phyloP scores from a whole-genome alignment of 2,113 vertebrate species.

The Alaudala cheleensis region DNA sequence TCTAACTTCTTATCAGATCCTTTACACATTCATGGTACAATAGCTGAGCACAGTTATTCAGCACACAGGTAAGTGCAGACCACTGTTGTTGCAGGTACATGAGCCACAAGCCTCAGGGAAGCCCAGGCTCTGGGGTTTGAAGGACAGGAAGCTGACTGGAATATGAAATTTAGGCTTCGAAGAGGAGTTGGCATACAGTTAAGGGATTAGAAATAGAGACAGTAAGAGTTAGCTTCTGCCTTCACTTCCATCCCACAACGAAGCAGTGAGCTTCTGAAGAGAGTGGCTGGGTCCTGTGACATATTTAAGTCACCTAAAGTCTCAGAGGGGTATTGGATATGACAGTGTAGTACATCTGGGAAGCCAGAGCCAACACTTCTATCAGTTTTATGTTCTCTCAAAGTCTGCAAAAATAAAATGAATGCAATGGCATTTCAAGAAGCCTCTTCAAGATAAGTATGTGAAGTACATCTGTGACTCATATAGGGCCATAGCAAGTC shows the following conservation, averaged over 20 bases:
- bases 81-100: background rate
- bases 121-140: background rate
- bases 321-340: background rate
- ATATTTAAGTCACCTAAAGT: background rate
- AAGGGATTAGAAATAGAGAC: background rate
- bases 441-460: background rate
- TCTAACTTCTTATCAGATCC: background rate
- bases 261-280: background rate
- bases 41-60: background rate
- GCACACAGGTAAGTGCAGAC: background rate
- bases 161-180: background rate
- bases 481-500: background rate
- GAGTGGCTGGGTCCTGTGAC: background rate
- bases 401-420: background rate
- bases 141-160: background rate
- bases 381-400: background rate
- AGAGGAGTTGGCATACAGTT: background rate
- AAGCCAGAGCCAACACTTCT: background rate
- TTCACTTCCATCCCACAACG: background rate
- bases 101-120: background rate
- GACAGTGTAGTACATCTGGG: conserved; percentile 7
- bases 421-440: background rate
- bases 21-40: background rate
- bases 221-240: background rate
- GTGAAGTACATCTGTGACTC: background rate